Evolutionary conservation across 2,888 invertebrate species (phyloP).

Genomic region (Mimas tiliae): DNA sequence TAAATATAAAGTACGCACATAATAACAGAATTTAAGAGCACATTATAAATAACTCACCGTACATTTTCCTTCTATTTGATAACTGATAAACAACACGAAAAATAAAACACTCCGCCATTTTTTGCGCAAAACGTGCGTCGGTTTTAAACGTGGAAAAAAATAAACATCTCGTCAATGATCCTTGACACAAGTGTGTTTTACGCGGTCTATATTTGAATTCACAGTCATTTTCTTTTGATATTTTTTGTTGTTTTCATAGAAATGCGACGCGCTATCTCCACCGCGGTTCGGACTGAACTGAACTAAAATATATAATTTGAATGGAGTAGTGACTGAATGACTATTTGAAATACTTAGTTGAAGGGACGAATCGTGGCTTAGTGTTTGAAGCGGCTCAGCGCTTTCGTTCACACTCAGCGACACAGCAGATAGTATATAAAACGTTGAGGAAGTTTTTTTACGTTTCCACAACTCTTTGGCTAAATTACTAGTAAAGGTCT

Average conservation of each 20-base stretch:
- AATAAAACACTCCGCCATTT: constrained; percentile 28
- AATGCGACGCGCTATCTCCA: not conserved
- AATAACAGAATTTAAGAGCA: constrained; percentile 9
- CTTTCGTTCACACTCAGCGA: constrained; percentile 36
- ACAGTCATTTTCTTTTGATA: constrained; percentile 15
- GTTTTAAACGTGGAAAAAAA: constrained; percentile 20
- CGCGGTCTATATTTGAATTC: constrained; percentile 28
- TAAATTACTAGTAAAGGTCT: no score
- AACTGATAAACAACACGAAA: constrained; percentile 25
- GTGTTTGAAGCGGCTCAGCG: constrained; percentile 49
- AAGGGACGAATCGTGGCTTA: constrained; percentile 60
- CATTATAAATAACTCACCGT: constrained; percentile 17
- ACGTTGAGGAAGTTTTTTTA: not conserved
- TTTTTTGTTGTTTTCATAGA: not conserved
- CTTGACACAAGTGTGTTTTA: constrained; percentile 26
- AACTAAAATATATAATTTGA: constrained; percentile 52
- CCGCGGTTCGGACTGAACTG: constrained; percentile 46
- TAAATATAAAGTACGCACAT: constrained; percentile 16
- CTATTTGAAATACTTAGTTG: constrained; percentile 76
- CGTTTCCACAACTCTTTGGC: not conserved
- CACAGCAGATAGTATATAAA: not conserved
- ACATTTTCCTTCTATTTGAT: constrained; percentile 13
- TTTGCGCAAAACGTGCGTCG: constrained; percentile 22
- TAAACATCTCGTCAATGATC: constrained; percentile 27
- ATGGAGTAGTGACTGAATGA: constrained; percentile 72